Percentiles rank a stretch among this genome's conserved stretches.
phyloP scores from a whole-genome alignment of 2,113 vertebrate species.

The Strix aluco region DNA sequence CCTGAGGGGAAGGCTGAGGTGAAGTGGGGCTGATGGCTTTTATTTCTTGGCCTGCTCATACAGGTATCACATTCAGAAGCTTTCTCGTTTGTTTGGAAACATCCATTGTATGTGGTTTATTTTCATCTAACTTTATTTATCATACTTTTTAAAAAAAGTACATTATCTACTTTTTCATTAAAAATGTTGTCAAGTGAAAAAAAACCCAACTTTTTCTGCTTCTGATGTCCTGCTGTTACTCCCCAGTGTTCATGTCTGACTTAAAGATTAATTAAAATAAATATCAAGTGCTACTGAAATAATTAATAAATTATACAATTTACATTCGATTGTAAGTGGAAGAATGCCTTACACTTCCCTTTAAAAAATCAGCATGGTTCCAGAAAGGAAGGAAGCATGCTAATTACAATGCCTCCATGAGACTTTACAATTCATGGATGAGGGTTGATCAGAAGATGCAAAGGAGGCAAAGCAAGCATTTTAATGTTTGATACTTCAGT shows the following conservation, averaged over 20 bases:
- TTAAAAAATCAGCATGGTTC: conserved; percentile 68
- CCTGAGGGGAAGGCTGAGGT: not conserved
- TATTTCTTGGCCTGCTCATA: not conserved
- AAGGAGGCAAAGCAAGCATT: conserved; percentile 36
- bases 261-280: conserved; percentile 74
- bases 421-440: conserved; percentile 18
- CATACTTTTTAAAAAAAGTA: not conserved
- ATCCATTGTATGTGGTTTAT: not conserved
- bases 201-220: not conserved
- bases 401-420: conserved; percentile 57
- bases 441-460: conserved; percentile 58
- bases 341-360: conserved; percentile 57
- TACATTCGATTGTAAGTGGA: conserved; percentile 64
- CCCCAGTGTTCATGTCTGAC: conserved; percentile 59
- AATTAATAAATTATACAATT: conserved; percentile 72
- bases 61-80: not conserved
- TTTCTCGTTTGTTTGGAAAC: not conserved
- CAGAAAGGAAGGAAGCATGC: conserved; percentile 62
- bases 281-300: conserved; percentile 73
- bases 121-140: not conserved
- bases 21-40: not conserved
- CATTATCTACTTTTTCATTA: conserved; percentile 12
- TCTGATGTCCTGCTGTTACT: conserved; percentile 69
- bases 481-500: conserved; percentile 47
- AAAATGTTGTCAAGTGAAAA: not conserved